A percentile compares a stretch with the other conserved stretches of the same genome.
Evolutionary conservation across 2,113 vertebrate genomes (phyloP).

Genomic region (Illadopsis cleaveri): DNA sequence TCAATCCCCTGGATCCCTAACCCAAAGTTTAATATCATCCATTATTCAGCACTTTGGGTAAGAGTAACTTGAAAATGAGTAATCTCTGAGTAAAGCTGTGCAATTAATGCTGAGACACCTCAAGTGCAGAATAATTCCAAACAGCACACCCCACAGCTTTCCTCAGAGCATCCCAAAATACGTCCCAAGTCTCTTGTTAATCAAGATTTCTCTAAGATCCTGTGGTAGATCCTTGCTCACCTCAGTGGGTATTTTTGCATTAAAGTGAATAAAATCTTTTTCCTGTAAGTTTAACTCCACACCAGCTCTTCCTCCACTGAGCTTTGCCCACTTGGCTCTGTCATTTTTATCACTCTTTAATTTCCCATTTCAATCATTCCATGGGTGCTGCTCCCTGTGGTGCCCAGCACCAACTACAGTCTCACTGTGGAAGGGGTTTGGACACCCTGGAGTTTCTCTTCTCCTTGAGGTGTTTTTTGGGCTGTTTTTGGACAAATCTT

Average conservation of each 20-base stretch:
- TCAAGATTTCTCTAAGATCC: not conserved
- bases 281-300: not conserved
- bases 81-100: constrained; percentile 8
- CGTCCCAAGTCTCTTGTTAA: not conserved
- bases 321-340: not conserved
- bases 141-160: not conserved
- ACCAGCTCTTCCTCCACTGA: not conserved
- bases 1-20: not conserved
- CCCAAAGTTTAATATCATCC: constrained; percentile 13
- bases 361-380: not conserved
- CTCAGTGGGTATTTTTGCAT: not conserved
- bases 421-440: fast-evolving
- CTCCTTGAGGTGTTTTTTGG: too few relatives aligned
- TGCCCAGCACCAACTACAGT: not conserved
- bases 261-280: not conserved
- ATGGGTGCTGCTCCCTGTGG: not conserved
- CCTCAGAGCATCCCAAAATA: not conserved
- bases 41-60: constrained; percentile 32
- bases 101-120: constrained; percentile 26
- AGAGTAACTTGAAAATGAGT: not conserved
- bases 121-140: not conserved
- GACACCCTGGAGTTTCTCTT: not conserved
- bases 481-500: not conserved
- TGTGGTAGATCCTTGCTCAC: not conserved
- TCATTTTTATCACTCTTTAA: not conserved